These are phyloP conservation scores for Crenichthys baileyi DNA, from an alignment of 2,797 vertebrate species.

Conservation along the genomic window DNA sequence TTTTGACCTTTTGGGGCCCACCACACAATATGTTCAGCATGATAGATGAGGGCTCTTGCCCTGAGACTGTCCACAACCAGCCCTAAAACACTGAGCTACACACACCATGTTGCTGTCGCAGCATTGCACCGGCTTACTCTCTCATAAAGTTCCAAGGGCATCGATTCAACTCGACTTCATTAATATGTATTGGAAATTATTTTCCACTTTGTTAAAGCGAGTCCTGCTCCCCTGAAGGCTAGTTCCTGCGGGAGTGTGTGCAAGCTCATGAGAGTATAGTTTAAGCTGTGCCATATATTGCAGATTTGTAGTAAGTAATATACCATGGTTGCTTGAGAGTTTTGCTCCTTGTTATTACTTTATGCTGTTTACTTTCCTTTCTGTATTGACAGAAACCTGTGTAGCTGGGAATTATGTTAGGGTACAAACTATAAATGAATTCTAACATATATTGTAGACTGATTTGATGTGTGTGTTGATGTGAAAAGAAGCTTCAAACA, in stretches of 20 bases:
- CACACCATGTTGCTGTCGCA: slow-evolving; percentile 56
- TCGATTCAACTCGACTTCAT: slow-evolving; percentile 78
- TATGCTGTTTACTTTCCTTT: slow-evolving; percentile 22
- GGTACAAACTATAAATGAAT: too few relatives aligned
- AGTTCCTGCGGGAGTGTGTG: slow-evolving; percentile 49
- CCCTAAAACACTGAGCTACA: slow-evolving; percentile 42
- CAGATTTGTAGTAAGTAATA: slow-evolving; percentile 54
- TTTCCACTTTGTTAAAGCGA: slow-evolving; percentile 78
- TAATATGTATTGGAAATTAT: slow-evolving; percentile 86
- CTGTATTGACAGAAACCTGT: slow-evolving; percentile 17
- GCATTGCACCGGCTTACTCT: slow-evolving; percentile 63
- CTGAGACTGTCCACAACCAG: slow-evolving; percentile 14
- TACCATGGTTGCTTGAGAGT: slow-evolving; percentile 21
- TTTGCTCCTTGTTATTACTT: slow-evolving; percentile 12
- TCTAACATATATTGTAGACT: background rate
- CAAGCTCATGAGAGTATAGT: slow-evolving; percentile 27
- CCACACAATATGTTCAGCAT: slow-evolving; percentile 57
- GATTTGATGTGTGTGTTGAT: background rate
- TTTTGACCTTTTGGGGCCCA: slow-evolving; percentile 55
- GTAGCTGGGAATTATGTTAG: background rate
- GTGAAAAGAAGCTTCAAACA: background rate
- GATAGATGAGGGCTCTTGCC: slow-evolving; percentile 72
- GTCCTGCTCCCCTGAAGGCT: slow-evolving; percentile 73
- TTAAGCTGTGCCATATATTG: slow-evolving; percentile 40
- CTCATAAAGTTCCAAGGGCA: slow-evolving; percentile 80